Conservation (phyloP, 2,113 vertebrate genomes). For the Crotalus helleri region DNA sequence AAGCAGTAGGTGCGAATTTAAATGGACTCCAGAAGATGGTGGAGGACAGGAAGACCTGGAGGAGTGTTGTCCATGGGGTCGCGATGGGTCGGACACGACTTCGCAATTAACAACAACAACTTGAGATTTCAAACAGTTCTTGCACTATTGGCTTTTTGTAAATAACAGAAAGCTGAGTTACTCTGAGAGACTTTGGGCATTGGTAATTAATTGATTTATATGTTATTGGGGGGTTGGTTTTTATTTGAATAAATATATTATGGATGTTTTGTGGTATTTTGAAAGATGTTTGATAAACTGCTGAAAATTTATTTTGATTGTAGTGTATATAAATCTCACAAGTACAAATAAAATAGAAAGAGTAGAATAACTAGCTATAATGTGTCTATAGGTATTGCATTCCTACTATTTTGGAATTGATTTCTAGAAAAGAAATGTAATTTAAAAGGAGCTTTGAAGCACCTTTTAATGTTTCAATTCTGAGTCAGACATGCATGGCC, state of each 20-base stretch:
- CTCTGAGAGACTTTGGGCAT: neutral
- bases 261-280: neutral
- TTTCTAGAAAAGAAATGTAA: conserved; percentile 20
- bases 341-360: neutral
- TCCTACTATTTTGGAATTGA: conserved; percentile 24
- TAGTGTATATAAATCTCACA: neutral
- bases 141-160: neutral
- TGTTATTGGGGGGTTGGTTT: neutral
- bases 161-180: neutral
- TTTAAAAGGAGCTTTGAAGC: conserved; percentile 48
- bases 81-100: too few relatives aligned
- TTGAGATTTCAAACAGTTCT: neutral
- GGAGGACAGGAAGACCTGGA: too few relatives aligned
- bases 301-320: too few relatives aligned
- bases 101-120: too few relatives aligned
- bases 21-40: too few relatives aligned
- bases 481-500: conserved; percentile 51
- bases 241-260: neutral
- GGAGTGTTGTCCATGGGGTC: too few relatives aligned
- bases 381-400: conserved; percentile 1
- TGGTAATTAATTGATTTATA: neutral
- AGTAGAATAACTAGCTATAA: conserved; percentile 11
- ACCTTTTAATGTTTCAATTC: conserved; percentile 13
- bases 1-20: too few relatives aligned
- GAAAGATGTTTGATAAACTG: neutral